Evolutionary conservation across 2,113 vertebrate genomes (phyloP), one percentile per base, ranked within the genome.

Genomic region (Carlito syrichta): DNA sequence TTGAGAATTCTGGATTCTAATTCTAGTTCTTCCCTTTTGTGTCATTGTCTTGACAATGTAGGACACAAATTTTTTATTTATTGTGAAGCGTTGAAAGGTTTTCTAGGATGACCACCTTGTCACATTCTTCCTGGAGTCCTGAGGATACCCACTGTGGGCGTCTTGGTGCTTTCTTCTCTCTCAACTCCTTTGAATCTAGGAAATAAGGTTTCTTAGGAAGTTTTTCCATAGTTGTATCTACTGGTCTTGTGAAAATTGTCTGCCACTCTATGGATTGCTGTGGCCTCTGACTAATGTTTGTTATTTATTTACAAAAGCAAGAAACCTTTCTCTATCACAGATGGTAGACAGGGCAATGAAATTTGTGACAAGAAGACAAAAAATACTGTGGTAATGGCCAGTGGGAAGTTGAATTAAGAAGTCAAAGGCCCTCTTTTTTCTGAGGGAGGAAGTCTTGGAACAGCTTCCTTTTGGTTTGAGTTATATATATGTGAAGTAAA

Each of bases 251-350:
- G 11, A 86, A 62, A 79, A 32, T 35, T 14, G 5, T 27, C 52
- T 27, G 1, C 5, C 5, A 19, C 17, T 63, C 14, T 50, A 11
- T 45, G 69, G 40, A 19, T 9, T 69, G 8, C 50, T 52, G 0
- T 2, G 5, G 4, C 48, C 27, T 76, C n/a, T 1, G 1, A 12
- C 60, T 79, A 35, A 35, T 63, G 40, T 68, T 87, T 82, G 54
- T n/a, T 74, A 6, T 8, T 38, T 43, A 38, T 45, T 6, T 0
- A 19, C 4, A 91, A 56, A 43, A 89, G 2, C n/a, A 88, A 19
- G 78, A 38, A 77, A 20, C 1, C 8, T 66, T 83, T 45, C 40
- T 93, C 3, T 77, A 50, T 68, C 19, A 40, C 1, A 52, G 23
- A 66, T 1, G 8, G 23, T n/a, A 56, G 48, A 9, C 30, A n/a